Evolutionary conservation across 2,797 vertebrate genomes (phyloP).

Genomic region (Cirrhinus mrigala): DNA sequence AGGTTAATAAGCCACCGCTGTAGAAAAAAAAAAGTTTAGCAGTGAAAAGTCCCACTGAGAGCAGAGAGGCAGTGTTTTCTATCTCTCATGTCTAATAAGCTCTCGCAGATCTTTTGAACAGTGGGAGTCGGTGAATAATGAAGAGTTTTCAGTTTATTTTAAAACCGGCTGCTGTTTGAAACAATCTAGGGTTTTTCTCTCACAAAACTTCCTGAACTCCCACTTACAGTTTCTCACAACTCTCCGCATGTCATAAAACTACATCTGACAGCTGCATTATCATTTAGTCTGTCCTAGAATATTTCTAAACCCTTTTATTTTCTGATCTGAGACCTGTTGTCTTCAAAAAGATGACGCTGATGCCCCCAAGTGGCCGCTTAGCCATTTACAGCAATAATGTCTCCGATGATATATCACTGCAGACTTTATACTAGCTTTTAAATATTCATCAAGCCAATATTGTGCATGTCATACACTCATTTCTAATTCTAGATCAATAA

Average conservation of each 20-base stretch:
- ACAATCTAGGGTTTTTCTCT: slow-evolving; percentile 10
- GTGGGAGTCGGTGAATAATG: slow-evolving; percentile 12
- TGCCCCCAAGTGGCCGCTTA: slow-evolving; percentile 71
- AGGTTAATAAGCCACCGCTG: neutral
- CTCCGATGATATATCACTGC: neutral
- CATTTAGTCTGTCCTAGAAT: neutral
- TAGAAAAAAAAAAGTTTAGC: neutral
- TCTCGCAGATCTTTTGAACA: slow-evolving; percentile 6
- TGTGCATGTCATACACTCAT: slow-evolving; percentile 5
- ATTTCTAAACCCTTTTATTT: neutral
- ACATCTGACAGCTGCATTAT: neutral
- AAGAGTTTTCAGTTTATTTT: slow-evolving; percentile 22
- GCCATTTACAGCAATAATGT: slow-evolving; percentile 51
- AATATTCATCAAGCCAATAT: slow-evolving; percentile 2
- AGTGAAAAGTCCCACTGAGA: neutral
- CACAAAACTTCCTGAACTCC: slow-evolving; percentile 6
- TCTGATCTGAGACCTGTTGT: neutral
- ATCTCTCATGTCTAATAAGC: slow-evolving; percentile 1
- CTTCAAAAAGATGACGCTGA: slow-evolving; percentile 53
- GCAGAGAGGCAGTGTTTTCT: neutral
- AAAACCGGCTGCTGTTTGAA: slow-evolving; percentile 20
- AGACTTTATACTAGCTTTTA: neutral
- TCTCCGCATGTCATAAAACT: slow-evolving; percentile 3
- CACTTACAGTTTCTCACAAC: neutral
- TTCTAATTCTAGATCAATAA: slow-evolving; percentile 11